These are phyloP conservation scores for Rhabdornis inornatus DNA, from an alignment of 2,113 vertebrate species.

Conservation along the genomic window DNA sequence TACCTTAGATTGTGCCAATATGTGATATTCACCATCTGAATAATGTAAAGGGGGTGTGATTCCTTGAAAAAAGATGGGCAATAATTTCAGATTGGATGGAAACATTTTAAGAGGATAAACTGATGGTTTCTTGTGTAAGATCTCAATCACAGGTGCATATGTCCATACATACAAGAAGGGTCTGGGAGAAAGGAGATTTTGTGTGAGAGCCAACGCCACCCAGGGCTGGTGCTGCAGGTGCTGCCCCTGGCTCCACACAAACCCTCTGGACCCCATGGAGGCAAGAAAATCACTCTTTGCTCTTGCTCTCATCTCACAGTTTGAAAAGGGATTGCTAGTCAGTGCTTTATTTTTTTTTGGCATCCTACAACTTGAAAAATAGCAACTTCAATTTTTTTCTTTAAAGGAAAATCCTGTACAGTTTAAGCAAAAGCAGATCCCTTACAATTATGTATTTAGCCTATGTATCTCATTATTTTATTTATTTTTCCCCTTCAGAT, in stretches of 20 bases:
- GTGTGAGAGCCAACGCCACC: background rate
- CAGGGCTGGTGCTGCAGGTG: background rate
- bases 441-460: background rate
- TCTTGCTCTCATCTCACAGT: background rate
- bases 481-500: background rate
- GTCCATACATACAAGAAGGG: fast-evolving
- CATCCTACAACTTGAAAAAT: background rate
- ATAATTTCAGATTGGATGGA: background rate
- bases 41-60: background rate
- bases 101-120: background rate
- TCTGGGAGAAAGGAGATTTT: background rate
- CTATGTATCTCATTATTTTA: background rate
- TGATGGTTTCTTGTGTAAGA: background rate
- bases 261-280: fast-evolving
- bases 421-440: background rate
- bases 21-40: background rate
- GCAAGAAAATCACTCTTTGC: background rate
- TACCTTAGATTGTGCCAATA: background rate
- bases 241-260: fast-evolving
- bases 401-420: background rate
- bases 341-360: background rate
- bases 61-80: background rate
- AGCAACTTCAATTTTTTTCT: background rate
- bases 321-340: background rate
- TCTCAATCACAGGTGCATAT: background rate